These are phyloP conservation scores for Chionodraco myersi DNA, from an alignment of 2,113 vertebrate genomes.

Conservation along the genomic window DNA sequence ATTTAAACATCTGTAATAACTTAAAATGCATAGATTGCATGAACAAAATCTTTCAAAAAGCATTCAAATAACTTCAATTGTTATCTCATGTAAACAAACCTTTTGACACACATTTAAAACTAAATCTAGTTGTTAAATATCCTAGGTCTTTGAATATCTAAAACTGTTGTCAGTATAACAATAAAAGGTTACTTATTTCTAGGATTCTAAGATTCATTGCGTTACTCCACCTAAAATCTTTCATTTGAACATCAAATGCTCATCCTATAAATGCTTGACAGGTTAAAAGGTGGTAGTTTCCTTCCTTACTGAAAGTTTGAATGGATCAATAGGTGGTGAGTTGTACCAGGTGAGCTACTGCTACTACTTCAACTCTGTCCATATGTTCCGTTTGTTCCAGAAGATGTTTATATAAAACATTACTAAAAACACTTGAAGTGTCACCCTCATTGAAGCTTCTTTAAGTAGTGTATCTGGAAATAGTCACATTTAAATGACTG, in stretches of 20 bases:
- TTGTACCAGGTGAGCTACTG: neutral
- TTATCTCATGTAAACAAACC: slow-evolving; percentile 56
- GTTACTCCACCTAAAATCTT: slow-evolving; percentile 3
- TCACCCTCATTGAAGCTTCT: neutral
- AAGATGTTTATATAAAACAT: neutral
- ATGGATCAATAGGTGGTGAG: neutral
- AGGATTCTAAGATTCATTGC: slow-evolving; percentile 9
- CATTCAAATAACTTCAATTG: slow-evolving; percentile 25
- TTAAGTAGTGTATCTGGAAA: neutral
- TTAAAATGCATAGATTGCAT: slow-evolving; percentile 32
- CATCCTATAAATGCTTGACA: neutral
- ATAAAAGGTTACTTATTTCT: slow-evolving; percentile 20
- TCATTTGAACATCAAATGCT: neutral
- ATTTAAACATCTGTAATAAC: slow-evolving; percentile 25
- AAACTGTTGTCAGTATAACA: slow-evolving; percentile 22
- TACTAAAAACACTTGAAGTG: neutral
- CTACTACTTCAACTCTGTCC: neutral
- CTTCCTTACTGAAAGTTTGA: slow-evolving; percentile 14
- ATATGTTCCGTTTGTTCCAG: neutral
- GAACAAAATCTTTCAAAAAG: slow-evolving; percentile 27
- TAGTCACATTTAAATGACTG: slow-evolving; percentile 7
- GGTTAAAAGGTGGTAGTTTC: neutral
- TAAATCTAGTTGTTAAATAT: slow-evolving; percentile 1
- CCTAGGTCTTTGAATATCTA: slow-evolving; percentile 6
- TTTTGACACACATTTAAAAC: slow-evolving; percentile 18